Base-by-base conservation (phyloP, 1,140 invertebrate genomes). In the Drosophila parvula region DNA sequence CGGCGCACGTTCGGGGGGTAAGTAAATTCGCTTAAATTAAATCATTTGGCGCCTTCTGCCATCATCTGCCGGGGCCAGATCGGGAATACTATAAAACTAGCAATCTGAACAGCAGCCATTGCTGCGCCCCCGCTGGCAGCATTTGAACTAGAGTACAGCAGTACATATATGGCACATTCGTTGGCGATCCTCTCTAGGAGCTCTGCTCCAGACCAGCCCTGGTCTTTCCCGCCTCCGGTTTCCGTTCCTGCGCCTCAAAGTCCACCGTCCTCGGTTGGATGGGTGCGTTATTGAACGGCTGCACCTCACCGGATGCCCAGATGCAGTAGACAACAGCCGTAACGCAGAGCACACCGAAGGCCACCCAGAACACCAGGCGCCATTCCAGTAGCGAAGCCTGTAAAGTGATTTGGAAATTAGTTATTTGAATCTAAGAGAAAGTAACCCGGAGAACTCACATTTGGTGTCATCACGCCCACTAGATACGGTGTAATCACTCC, bases 281-380 rank as follows among this genome's bases (percentile, higher is more conserved):
- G n/a, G 67, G 59, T 4, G 93, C 90, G 76, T 94, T 93, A 92
- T 95, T 96, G 95, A 96, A 96, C 70, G 94, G 94, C 74, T 96
- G 96, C 34, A 95, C 94, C 67, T 96, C 94, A 2, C 95, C 96
- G 41, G 95, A 95, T 0, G 95, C 96, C 92, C 94, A 95, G 8
- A 96, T 80, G 7, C 95, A 92, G 82, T 96, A 98, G 6, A 97
- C 86, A 7, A 96, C 71, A 65, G 96, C 96, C 0, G 96, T 96
- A 12, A 95, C 85, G 9, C 95, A 92, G 74, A 97, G 96, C 1
- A 88, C 84, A 0, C 91, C 95, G 34, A 96, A 93, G 0, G 95
- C 94, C 63, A 97, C 95, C 95, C 96, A 98, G 89, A 97, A 98
- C 2, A 98, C 96, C 5, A 94, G 90, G 60, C 96, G 93, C 97